phyloP scores from a whole-genome alignment of 2,888 invertebrate genomes.

The Caenorhabditis uteleia region DNA sequence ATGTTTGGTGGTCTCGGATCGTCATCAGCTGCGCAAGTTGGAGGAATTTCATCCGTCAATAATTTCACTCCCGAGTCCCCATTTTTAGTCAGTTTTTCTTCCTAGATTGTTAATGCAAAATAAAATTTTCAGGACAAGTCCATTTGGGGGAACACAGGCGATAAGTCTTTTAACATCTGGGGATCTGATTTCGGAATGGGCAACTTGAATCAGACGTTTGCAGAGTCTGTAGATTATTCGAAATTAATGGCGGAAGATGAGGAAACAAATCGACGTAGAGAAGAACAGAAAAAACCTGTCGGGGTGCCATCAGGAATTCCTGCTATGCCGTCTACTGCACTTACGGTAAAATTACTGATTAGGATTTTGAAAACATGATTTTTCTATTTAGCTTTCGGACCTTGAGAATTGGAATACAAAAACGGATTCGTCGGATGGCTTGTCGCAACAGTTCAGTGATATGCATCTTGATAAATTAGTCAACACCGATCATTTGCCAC shows the following conservation, averaged over 20 bases:
- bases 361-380: too few relatives aligned
- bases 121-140: conserved; percentile 13
- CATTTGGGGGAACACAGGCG: conserved; percentile 19
- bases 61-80: not conserved
- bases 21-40: conserved; percentile 3
- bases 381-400: too few relatives aligned
- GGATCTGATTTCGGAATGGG: conserved; percentile 18
- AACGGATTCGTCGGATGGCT: too few relatives aligned
- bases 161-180: conserved; percentile 22
- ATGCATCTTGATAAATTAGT: too few relatives aligned
- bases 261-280: not conserved
- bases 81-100: conserved; percentile 8
- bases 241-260: conserved; percentile 4
- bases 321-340: not conserved
- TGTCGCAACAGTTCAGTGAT: too few relatives aligned
- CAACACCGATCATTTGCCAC: too few relatives aligned
- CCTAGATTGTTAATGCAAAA: not conserved
- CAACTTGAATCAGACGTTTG: not conserved
- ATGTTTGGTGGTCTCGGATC: conserved; percentile 17
- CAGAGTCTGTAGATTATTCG: conserved; percentile 1
- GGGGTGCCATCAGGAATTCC: not conserved
- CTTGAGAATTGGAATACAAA: too few relatives aligned
- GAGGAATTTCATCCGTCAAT: not conserved
- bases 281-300: too few relatives aligned
- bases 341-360: conserved; percentile 1